Evolutionary conservation across 2,797 vertebrate genomes (phyloP).

Genomic region (Remorina albescens): DNA sequence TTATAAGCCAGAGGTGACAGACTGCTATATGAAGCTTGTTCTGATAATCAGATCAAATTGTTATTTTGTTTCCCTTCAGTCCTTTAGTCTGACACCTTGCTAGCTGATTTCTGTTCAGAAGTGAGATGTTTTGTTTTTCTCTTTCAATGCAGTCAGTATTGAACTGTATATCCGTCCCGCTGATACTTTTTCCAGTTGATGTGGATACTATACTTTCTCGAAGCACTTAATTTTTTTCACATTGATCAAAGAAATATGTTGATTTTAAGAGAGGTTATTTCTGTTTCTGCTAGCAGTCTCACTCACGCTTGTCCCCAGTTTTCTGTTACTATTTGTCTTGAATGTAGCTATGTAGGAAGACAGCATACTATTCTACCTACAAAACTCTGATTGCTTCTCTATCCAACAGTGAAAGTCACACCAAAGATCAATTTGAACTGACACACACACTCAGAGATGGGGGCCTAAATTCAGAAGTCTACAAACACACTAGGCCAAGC

Average conservation of each 20-base stretch:
- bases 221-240: not conserved
- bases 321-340: not conserved
- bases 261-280: not conserved
- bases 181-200: not conserved
- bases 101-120: not conserved
- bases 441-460: not conserved
- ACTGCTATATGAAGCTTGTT: not conserved
- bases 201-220: not conserved
- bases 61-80: conserved; percentile 1
- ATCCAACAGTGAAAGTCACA: not conserved
- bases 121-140: not conserved
- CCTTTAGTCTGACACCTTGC: not conserved
- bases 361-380: not conserved
- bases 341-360: not conserved
- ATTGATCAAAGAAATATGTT: not conserved
- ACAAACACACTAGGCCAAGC: not conserved
- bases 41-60: not conserved
- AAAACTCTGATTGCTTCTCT: not conserved
- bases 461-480: not conserved
- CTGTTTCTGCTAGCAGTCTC: not conserved
- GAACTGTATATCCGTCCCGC: not conserved
- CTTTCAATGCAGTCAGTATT: not conserved
- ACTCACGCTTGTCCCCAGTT: not conserved
- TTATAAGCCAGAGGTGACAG: conserved; percentile 3
- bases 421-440: not conserved